Percentiles rank a stretch among this genome's conserved stretches.
These are phyloP conservation scores for Leptothorax acervorum DNA, from an alignment of 2,888 invertebrate species.

Conservation along the genomic window DNA sequence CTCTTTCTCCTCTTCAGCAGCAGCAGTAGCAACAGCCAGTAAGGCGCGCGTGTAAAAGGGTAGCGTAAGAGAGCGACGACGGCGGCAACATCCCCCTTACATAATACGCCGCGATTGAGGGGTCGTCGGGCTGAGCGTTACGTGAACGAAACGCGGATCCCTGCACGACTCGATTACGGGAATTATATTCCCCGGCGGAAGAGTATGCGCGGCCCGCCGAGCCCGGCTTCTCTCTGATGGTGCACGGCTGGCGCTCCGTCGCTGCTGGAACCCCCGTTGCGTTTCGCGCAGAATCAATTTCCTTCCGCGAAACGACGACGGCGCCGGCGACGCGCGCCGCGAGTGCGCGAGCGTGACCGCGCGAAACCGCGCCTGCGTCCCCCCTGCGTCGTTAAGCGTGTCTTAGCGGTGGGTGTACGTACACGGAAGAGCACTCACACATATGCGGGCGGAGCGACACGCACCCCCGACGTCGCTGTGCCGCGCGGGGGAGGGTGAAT, in stretches of 20 bases:
- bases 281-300: conserved; percentile 83
- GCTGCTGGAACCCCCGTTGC: conserved; percentile 51
- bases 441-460: background rate
- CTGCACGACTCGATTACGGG: background rate
- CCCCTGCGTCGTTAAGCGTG: conserved; percentile 14
- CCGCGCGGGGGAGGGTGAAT: conserved; percentile 45
- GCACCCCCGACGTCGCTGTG: conserved; percentile 36
- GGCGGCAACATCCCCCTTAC: conserved; percentile 64
- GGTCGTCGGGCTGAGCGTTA: conserved; percentile 20
- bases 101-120: conserved; percentile 61
- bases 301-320: conserved; percentile 74
- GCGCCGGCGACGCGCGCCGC: conserved; percentile 59
- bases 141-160: background rate
- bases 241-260: conserved; percentile 60
- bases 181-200: conserved; percentile 49
- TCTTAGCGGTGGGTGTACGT: conserved; percentile 13
- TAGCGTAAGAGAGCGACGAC: conserved; percentile 1
- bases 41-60: background rate
- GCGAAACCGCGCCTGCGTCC: conserved; percentile 54
- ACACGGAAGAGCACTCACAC: background rate
- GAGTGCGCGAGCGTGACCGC: conserved; percentile 67
- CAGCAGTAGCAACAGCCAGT: conserved; percentile 27
- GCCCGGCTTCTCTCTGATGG: conserved; percentile 69
- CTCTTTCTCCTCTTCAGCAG: conserved; percentile 37
- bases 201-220: conserved; percentile 67